Conservation (phyloP, 2,797 vertebrate species). For the Petrocephalus schoutedeni region DNA sequence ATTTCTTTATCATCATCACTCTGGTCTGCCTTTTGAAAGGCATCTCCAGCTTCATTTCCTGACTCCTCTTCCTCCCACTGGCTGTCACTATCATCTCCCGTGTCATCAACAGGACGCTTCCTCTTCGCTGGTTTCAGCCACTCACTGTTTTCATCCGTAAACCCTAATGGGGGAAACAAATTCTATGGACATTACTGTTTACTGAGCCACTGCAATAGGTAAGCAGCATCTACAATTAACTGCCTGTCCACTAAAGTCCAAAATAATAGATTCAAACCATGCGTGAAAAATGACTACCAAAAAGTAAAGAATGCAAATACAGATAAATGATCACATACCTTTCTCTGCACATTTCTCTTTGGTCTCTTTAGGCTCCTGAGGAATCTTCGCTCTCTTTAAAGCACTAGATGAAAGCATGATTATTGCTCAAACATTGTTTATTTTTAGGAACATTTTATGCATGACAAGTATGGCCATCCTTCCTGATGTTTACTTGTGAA, state of each 20-base stretch:
- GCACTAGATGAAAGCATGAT: conserved; percentile 49
- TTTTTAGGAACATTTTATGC: not conserved
- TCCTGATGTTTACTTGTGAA: not conserved
- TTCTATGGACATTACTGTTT: not conserved
- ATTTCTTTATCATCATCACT: conserved; percentile 53
- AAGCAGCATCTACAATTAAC: not conserved
- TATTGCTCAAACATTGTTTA: conserved; percentile 17
- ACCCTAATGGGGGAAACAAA: conserved; percentile 48
- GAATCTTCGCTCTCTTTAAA: conserved; percentile 54
- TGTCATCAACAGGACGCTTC: conserved; percentile 57
- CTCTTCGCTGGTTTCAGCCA: conserved; percentile 36
- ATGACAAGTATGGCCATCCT: not conserved
- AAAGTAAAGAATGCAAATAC: not conserved
- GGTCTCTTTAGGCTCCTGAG: conserved; percentile 43
- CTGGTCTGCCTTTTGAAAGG: conserved; percentile 32
- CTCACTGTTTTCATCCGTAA: conserved; percentile 69
- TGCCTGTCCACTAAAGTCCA: not conserved
- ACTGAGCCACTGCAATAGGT: not conserved
- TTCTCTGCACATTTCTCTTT: conserved; percentile 46
- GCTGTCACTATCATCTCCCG: conserved; percentile 37
- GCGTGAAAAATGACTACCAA: not conserved
- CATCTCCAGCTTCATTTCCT: conserved; percentile 35
- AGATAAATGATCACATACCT: conserved; percentile 45
- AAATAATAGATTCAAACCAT: not conserved
- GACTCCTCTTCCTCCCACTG: conserved; percentile 31